Conservation (phyloP, 2,113 vertebrate species). For the Mormoops blainvillei region DNA sequence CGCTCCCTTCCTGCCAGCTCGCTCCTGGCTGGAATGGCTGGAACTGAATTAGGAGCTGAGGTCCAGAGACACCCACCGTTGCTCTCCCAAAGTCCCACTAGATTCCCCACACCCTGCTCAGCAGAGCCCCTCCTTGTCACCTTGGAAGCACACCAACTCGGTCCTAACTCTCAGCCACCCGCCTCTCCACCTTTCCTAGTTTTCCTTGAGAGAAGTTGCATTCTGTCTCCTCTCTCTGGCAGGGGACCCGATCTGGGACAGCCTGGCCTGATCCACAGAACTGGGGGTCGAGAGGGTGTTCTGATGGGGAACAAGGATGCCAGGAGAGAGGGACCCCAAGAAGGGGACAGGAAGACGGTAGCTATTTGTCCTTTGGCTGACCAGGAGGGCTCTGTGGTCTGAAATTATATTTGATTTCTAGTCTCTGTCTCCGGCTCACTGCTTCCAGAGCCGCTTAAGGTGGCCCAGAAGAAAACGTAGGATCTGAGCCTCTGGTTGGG, state of each 20-base stretch:
- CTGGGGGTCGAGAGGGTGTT: neutral
- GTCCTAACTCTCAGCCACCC: neutral
- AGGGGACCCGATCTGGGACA: neutral
- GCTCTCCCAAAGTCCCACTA: neutral
- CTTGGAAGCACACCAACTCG: neutral
- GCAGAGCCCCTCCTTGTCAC: neutral
- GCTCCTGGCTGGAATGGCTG: constrained; percentile 14
- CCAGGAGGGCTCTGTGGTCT: neutral
- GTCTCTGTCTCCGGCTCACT: constrained; percentile 2
- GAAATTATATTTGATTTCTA: constrained; percentile 33
- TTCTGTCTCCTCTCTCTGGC: neutral
- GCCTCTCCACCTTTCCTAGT: neutral
- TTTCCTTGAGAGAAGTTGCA: constrained; percentile 35
- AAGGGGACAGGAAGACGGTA: neutral
- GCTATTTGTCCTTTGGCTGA: neutral
- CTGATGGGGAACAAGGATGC: neutral
- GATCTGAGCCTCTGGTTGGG: neutral
- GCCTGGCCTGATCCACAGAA: neutral
- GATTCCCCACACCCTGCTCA: neutral
- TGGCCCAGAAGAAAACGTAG: constrained; percentile 19
- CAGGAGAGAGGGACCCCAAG: neutral
- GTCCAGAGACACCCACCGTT: neutral
- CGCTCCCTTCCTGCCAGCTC: constrained; percentile 66
- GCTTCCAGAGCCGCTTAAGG: constrained; percentile 6
- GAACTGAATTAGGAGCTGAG: neutral